phyloP scores from a whole-genome alignment of 2,888 invertebrate species.

The Aleiodes alternator region DNA sequence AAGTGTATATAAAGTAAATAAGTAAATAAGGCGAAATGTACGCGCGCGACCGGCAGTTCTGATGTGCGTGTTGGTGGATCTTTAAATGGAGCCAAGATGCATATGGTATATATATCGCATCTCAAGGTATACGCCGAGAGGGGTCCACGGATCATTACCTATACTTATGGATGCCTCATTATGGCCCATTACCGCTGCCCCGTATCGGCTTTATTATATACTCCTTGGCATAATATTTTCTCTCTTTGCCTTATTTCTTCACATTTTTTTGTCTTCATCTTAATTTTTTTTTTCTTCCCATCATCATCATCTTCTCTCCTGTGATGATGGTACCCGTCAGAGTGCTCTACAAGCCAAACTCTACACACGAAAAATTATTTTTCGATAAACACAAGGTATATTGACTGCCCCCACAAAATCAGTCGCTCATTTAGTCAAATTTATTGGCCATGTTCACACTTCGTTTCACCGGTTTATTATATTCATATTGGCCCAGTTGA shows the following conservation, averaged over 20 bases:
- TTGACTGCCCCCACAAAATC: conserved; percentile 58
- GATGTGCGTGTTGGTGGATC: conserved; percentile 48
- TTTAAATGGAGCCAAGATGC: conserved; percentile 51
- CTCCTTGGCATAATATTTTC: conserved; percentile 54
- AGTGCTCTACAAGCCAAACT: conserved; percentile 37
- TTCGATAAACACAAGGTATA: conserved; percentile 64
- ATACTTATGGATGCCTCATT: conserved; percentile 72
- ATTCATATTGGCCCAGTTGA: background rate
- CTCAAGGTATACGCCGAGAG: conserved; percentile 54
- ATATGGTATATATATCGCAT: conserved; percentile 48
- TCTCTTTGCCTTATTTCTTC: conserved; percentile 19
- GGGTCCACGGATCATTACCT: conserved; percentile 68
- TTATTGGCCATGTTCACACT: conserved; percentile 72
- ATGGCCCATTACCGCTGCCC: conserved; percentile 72
- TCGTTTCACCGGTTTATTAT: conserved; percentile 58
- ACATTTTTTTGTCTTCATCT: conserved; percentile 10
- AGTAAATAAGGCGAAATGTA: conserved; percentile 62
- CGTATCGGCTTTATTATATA: conserved; percentile 72
- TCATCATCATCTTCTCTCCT: conserved; percentile 13
- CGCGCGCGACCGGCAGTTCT: conserved; percentile 39
- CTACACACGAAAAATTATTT: conserved; percentile 62
- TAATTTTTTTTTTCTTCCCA: background rate
- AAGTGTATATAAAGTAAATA: conserved; percentile 66
- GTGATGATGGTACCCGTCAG: conserved; percentile 1
- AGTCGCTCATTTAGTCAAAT: conserved; percentile 72